phyloP scores from a whole-genome alignment of 2,113 vertebrate genomes.

The Ptilonorhynchus violaceus region DNA sequence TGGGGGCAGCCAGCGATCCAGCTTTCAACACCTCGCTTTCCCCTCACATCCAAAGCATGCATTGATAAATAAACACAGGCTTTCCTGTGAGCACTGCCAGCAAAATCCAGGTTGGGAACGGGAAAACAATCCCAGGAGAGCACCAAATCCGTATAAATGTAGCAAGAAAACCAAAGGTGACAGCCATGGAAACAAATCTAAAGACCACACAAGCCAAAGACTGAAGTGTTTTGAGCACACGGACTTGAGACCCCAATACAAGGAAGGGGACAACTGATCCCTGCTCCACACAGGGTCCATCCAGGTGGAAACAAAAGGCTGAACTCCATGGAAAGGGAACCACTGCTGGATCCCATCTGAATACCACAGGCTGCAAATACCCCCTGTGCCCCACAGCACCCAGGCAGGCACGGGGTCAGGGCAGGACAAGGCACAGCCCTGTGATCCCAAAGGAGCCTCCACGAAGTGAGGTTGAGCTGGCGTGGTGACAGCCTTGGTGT shows the following conservation, averaged over 20 bases:
- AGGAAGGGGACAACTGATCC: neutral
- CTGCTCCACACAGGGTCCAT: neutral
- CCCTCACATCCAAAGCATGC: neutral
- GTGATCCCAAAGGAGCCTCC: neutral
- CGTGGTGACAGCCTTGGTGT: fast-evolving
- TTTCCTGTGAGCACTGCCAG: neutral
- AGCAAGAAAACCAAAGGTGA: neutral
- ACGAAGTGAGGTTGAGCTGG: fast-evolving
- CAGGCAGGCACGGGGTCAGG: neutral
- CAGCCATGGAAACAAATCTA: neutral
- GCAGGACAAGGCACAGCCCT: neutral
- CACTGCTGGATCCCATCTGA: neutral
- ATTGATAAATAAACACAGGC: neutral
- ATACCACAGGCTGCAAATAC: fast-evolving
- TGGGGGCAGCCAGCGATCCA: fast-evolving
- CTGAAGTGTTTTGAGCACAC: neutral
- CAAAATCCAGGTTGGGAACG: neutral
- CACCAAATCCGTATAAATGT: neutral
- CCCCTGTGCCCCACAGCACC: fast-evolving
- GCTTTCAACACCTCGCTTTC: fast-evolving
- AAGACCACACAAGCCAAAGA: neutral
- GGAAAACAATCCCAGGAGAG: neutral
- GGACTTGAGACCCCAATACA: fast-evolving
- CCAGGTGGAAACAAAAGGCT: neutral
- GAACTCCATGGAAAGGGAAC: neutral